These are phyloP conservation scores for Pheucticus melanocephalus DNA, from an alignment of 2,113 vertebrate species.

Conservation along the genomic window DNA sequence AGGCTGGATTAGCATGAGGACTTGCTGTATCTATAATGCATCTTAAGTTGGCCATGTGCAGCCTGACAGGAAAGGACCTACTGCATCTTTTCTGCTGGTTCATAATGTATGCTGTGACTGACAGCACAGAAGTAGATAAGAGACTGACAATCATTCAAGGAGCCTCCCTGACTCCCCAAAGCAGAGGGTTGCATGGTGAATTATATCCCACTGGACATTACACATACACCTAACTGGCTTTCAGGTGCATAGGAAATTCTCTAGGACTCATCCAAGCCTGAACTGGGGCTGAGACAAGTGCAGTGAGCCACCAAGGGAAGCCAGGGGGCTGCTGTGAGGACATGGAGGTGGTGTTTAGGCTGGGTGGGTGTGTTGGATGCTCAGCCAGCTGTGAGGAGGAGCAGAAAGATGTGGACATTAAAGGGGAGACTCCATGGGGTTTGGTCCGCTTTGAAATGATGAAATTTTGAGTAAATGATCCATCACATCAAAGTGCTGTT, in stretches of 20 bases:
- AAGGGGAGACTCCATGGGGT: neutral
- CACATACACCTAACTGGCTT: neutral
- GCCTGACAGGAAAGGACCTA: slow-evolving; percentile 12
- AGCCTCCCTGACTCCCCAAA: neutral
- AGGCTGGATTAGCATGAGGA: slow-evolving; percentile 12
- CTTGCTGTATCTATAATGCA: slow-evolving; percentile 42
- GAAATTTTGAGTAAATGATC: neutral
- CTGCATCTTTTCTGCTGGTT: slow-evolving; percentile 14
- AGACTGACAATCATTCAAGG: neutral
- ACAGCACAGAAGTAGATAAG: slow-evolving; percentile 23
- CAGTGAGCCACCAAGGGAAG: neutral
- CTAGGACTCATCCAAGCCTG: neutral
- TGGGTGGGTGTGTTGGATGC: neutral
- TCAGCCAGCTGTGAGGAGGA: neutral
- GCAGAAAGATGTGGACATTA: neutral
- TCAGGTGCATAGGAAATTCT: neutral
- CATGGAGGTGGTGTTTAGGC: neutral
- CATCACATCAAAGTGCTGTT: neutral
- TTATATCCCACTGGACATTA: neutral
- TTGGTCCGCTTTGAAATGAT: neutral
- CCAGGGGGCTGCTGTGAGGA: neutral
- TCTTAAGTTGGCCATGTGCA: slow-evolving; percentile 1
- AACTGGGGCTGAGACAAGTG: neutral
- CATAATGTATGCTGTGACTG: neutral
- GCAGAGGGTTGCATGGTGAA: neutral